phyloP scores from a whole-genome alignment of 2,888 invertebrate species.

The Spialia ferax region DNA sequence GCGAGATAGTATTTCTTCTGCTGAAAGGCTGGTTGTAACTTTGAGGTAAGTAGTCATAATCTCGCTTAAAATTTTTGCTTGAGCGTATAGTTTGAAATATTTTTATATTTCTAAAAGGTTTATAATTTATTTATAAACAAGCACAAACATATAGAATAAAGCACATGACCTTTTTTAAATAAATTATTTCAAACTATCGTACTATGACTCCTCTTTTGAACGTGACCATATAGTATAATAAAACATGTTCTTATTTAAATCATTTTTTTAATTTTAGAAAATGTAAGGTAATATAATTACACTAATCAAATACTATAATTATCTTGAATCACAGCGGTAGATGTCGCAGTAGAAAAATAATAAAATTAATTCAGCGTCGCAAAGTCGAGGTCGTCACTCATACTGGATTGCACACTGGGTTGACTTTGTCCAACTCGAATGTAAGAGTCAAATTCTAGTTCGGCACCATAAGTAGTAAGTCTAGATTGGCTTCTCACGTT shows the following conservation, averaged over 20 bases:
- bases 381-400: slow-evolving; percentile 43
- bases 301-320: slow-evolving; percentile 42
- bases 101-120: slow-evolving; percentile 6
- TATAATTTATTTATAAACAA: slow-evolving; percentile 12
- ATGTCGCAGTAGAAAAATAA: slow-evolving; percentile 33
- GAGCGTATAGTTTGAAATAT: slow-evolving; percentile 8
- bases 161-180: slow-evolving; percentile 4
- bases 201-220: slow-evolving; percentile 12
- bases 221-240: slow-evolving; percentile 12
- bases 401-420: slow-evolving; percentile 45
- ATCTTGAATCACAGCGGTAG: slow-evolving; percentile 43
- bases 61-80: slow-evolving; percentile 7
- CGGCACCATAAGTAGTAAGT: slow-evolving; percentile 42
- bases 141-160: slow-evolving; percentile 6
- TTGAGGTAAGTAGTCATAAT: slow-evolving; percentile 13
- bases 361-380: slow-evolving; percentile 43
- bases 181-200: slow-evolving; percentile 1
- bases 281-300: slow-evolving; percentile 40
- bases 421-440: slow-evolving; percentile 44
- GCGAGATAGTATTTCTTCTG: slow-evolving; percentile 1
- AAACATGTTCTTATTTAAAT: slow-evolving; percentile 12
- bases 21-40: slow-evolving; percentile 8
- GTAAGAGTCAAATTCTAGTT: slow-evolving; percentile 44
- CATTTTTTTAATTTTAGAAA: slow-evolving; percentile 27
- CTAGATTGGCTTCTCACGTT: slow-evolving; percentile 42